Evolutionary conservation across 2,113 vertebrate genomes (phyloP).

Genomic region (Lophius piscatorius): DNA sequence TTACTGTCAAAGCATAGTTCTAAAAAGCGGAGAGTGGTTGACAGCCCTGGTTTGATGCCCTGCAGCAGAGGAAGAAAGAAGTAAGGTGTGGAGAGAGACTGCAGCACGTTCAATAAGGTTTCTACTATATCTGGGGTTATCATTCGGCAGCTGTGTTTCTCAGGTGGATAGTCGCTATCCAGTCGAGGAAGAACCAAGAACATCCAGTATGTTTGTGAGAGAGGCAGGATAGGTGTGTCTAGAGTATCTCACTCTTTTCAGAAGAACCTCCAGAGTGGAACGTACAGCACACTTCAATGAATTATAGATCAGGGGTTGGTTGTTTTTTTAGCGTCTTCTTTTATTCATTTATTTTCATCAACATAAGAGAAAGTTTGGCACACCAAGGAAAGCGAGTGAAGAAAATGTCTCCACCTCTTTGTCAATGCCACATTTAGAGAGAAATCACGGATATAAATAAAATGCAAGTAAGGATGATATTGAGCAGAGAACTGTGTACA

Average conservation of each 20-base stretch:
- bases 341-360: constrained; percentile 29
- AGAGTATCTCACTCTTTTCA: constrained; percentile 40
- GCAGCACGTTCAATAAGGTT: constrained; percentile 13
- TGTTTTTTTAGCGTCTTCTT: neutral
- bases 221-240: constrained; percentile 10
- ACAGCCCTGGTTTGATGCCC: too few relatives aligned
- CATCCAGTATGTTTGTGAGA: constrained; percentile 5
- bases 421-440: too few relatives aligned
- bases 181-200: too few relatives aligned
- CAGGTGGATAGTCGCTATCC: too few relatives aligned
- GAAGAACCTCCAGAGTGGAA: constrained; percentile 39
- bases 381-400: neutral
- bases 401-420: too few relatives aligned
- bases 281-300: constrained; percentile 43
- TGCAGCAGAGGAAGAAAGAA: neutral
- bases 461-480: too few relatives aligned
- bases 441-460: too few relatives aligned
- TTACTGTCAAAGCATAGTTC: too few relatives aligned
- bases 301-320: constrained; percentile 53
- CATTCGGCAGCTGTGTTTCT: too few relatives aligned
- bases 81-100: neutral
- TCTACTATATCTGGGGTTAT: neutral
- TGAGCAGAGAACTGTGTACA: too few relatives aligned
- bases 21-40: too few relatives aligned
- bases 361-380: neutral